Base-by-base conservation (phyloP, 2,888 invertebrate species). In the Callosobruchus maculatus region DNA sequence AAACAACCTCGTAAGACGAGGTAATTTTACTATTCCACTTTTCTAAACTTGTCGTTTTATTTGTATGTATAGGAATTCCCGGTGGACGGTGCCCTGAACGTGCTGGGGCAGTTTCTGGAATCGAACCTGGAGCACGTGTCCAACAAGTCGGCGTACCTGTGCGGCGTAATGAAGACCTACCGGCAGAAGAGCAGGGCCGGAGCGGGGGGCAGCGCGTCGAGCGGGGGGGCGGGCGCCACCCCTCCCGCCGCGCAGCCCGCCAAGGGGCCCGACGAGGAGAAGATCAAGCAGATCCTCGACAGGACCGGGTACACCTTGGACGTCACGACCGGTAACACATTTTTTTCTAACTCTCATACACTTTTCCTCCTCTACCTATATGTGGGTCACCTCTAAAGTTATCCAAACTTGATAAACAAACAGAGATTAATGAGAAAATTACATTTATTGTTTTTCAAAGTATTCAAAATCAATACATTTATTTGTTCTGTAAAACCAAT, bases 111-210 rank as follows among this genome's bases (percentile, higher is more conserved):
- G 91, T 98, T 98, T 90, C 93, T 97, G 85, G 97, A 98, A 89
- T 97, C 97, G 86, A 98, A 98, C 91, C 91, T 99, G 88, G 97
- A 98, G 90, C 99, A 99, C 91, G 99, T 99, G 86, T 97, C 97
- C 85, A 99, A 99, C 91, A 99, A 99, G 91, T 97, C 98, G 88
- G 98, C 98, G 86, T 99, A 97, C 90, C 92, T 99, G 86, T 99
- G 99, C 91, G 98, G 99, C 86, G 97, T 99, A 85, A 98, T 99
- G 97, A 98, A 99, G 90, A 98, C 98, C 84, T 99, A 98, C 91
- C 92, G 97, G 88, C 97, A 95, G 81, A 87, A 87, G 80, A 87
- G 87, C 79, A 85, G 89, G 78, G 88, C 81, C 87, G 91, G 81
- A 71, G 88, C 90, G 72, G 74, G 86, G 90, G 91, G 79, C 90